A percentile compares a stretch with the other conserved stretches of the same genome.
Evolutionary conservation across 2,888 invertebrate species (phyloP).

Genomic region (Tyria jacobaeae): DNA sequence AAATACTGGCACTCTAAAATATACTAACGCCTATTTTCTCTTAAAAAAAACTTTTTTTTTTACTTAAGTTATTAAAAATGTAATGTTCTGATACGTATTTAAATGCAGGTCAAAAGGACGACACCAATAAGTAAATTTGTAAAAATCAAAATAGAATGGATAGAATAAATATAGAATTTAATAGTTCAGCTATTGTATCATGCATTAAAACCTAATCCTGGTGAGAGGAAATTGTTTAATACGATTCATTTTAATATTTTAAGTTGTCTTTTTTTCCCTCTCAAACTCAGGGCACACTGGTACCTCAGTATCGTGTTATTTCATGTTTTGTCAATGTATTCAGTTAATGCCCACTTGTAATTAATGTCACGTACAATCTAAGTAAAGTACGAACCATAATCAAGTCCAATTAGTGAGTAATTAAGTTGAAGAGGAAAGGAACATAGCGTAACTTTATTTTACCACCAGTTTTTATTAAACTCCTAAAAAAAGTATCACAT

Average conservation of each 20-base stretch:
- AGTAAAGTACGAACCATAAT: constrained; percentile 35
- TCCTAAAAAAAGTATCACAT: not conserved
- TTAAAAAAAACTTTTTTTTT: not conserved
- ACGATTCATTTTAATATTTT: too few species aligned
- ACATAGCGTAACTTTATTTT: not conserved
- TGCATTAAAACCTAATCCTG: too few species aligned
- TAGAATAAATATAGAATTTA: too few species aligned
- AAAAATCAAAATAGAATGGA: too few species aligned
- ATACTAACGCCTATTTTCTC: constrained; percentile 19
- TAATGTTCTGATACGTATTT: too few species aligned
- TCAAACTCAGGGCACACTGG: not conserved
- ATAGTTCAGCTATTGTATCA: too few species aligned
- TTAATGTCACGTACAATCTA: constrained; percentile 31
- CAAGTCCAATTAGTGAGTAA: constrained; percentile 30
- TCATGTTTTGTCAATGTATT: not conserved
- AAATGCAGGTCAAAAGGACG: too few species aligned
- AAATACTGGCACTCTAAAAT: constrained; percentile 25
- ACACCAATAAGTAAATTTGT: too few species aligned
- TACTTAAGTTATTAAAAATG: too few species aligned
- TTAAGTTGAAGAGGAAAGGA: not conserved
- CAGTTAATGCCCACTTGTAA: not conserved
- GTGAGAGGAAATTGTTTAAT: too few species aligned
- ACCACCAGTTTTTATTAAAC: not conserved
- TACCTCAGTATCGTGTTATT: not conserved
- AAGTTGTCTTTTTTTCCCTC: too few species aligned